These are phyloP conservation scores for Gnathonemus longibarbis DNA, from an alignment of 2,113 vertebrate genomes.

Conservation along the genomic window DNA sequence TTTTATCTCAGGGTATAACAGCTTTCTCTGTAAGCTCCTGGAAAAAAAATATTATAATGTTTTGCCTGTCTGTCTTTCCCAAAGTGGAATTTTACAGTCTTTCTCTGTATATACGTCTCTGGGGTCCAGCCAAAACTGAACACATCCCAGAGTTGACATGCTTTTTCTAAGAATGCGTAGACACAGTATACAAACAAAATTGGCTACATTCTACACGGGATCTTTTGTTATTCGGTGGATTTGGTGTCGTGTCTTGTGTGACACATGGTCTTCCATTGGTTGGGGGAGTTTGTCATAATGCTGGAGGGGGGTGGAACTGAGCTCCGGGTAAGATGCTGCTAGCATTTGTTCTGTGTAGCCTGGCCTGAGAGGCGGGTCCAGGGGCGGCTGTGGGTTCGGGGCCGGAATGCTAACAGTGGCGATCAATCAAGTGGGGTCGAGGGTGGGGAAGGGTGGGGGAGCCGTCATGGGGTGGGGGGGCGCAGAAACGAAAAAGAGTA, in stretches of 20 bases:
- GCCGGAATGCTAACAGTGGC: slow-evolving; percentile 29
- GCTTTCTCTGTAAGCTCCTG: background rate
- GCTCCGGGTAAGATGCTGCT: slow-evolving; percentile 7
- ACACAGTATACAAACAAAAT: background rate
- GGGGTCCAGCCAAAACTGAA: background rate
- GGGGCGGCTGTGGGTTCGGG: slow-evolving; percentile 18
- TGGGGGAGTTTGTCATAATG: slow-evolving; percentile 34
- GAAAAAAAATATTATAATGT: background rate
- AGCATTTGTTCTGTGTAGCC: slow-evolving; percentile 17
- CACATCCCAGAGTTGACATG: slow-evolving; percentile 13
- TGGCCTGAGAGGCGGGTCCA: slow-evolving; percentile 16
- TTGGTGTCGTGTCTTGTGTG: background rate
- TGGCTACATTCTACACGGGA: background rate
- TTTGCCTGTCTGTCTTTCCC: background rate
- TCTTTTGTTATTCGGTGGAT: background rate
- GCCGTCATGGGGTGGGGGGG: too few relatives aligned
- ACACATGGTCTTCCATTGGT: background rate
- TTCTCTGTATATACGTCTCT: background rate
- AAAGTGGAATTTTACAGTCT: background rate
- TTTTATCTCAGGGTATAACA: slow-evolving; percentile 55
- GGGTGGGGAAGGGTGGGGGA: background rate
- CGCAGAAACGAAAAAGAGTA: background rate
- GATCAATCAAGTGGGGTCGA: slow-evolving; percentile 32
- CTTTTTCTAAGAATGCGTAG: slow-evolving; percentile 31
- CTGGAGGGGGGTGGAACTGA: slow-evolving; percentile 15